Base-by-base conservation (phyloP, 2,113 vertebrate genomes). In the Dissostichus mawsoni region DNA sequence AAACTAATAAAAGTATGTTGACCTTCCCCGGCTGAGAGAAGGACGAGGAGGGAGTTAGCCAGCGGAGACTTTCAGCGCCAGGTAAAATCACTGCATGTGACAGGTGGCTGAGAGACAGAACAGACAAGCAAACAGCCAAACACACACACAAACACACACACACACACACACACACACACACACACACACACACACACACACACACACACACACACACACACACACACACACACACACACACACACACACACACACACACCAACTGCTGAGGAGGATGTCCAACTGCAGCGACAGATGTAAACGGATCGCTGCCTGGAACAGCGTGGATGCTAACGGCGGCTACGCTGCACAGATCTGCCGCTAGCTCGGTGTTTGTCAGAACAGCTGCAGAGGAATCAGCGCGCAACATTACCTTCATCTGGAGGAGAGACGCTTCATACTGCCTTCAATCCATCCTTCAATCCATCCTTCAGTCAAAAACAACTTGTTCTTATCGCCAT, bases 221-320 rank as follows among this genome's bases (percentile, higher is more conserved):
- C 64, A 67, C 41, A 63, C 33, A 33, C 33, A 33, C 44, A 67
- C 45, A 50, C 64, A 67, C 41, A 63, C 33, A 63, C 17, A 63
- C 33, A 63, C 17, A 44, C 61, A 58, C 33, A 45, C 75, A 67
- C 16, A 68, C 65, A 33, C 29, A 63, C 61, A 76, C 61, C 59
- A 13, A 57, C 50, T 48, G 76, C 45, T 1, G 45, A 74, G 50
- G 62, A 76, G 10, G n/a, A 45, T 18, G 80, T 69, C 33, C 73
- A 76, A 68, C 76, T 66, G 72, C 74, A 74, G 74, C 36, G 20
- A 58, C 82, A 80, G 82, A 83, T 83, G 62, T 57, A 80, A 76
- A 83, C n/a, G 13, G 65, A 79, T 69, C 20, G 29, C 72, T 76
- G 74, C 68, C 76, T 73, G 80, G 71, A 79, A 71, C 71, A 4